Conservation (phyloP, 2,113 vertebrate genomes). For the Callorhinus ursinus region DNA sequence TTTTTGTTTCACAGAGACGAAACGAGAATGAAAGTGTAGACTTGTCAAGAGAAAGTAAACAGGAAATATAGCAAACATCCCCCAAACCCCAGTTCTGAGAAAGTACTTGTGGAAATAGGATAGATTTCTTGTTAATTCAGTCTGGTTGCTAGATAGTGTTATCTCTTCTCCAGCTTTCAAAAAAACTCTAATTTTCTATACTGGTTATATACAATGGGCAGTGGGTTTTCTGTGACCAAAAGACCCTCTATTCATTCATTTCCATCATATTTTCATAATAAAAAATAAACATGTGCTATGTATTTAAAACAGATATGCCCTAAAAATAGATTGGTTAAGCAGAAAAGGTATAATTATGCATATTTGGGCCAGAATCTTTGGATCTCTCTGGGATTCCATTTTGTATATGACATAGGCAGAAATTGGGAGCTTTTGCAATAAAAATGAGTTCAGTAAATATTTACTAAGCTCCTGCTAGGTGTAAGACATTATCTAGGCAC, state of each 20-base stretch:
- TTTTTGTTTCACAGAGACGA: not conserved
- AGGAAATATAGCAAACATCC: not conserved
- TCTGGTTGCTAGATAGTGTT: not conserved
- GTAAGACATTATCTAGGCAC: not conserved
- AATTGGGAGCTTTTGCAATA: not conserved
- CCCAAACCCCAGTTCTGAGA: not conserved
- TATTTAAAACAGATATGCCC: not conserved
- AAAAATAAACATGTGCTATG: not conserved
- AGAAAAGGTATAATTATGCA: not conserved
- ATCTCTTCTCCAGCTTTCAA: not conserved
- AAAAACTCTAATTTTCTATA: not conserved
- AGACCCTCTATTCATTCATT: not conserved
- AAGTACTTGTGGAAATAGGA: not conserved
- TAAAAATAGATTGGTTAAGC: not conserved
- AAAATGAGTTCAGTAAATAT: constrained; percentile 4
- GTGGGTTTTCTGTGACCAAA: constrained; percentile 27
- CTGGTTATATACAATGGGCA: not conserved
- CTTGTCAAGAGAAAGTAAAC: not conserved
- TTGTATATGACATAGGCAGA: not conserved
- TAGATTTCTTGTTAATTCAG: not conserved
- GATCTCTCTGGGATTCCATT: not conserved
- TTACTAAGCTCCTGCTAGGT: not conserved
- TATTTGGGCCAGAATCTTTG: not conserved
- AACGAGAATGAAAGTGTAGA: not conserved
- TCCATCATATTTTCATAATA: not conserved